Conservation (phyloP, 2,797 vertebrate genomes). For the Staurois parvus region DNA sequence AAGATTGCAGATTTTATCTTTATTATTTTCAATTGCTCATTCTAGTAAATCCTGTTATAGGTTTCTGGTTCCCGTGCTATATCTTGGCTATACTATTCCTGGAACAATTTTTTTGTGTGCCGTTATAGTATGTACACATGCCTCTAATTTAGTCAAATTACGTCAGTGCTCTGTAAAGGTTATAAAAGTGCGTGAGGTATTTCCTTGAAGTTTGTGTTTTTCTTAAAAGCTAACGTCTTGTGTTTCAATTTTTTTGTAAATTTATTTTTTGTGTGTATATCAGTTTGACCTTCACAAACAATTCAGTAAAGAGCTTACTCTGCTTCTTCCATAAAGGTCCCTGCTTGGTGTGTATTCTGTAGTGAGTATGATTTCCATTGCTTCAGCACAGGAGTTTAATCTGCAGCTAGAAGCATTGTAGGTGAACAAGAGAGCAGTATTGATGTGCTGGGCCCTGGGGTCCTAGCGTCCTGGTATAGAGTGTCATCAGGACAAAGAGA, state of each 20-base stretch:
- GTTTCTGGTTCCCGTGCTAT: background rate
- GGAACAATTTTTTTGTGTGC: background rate
- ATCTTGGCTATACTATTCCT: background rate
- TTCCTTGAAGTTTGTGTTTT: background rate
- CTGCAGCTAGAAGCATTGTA: constrained; percentile 58
- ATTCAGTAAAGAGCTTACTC: constrained; percentile 60
- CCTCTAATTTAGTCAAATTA: background rate
- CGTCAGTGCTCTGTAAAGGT: background rate
- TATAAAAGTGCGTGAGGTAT: background rate
- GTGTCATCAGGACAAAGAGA: constrained; percentile 92
- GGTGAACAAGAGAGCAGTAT: constrained; percentile 71
- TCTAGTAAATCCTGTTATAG: background rate
- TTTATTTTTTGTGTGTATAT: background rate
- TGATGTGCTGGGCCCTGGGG: constrained; percentile 74
- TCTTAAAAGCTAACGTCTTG: background rate
- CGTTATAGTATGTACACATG: background rate
- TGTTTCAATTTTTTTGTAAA: background rate
- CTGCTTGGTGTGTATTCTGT: constrained; percentile 68
- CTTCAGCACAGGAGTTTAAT: constrained; percentile 64
- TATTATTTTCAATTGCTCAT: background rate
- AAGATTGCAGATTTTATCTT: background rate
- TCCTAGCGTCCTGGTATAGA: constrained; percentile 78
- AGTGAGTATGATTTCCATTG: constrained; percentile 61
- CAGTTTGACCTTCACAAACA: constrained; percentile 68
- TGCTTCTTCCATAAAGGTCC: constrained; percentile 44